phyloP scores from a whole-genome alignment of 2,888 invertebrate genomes.

The Dasysyrphus tricinctus region DNA sequence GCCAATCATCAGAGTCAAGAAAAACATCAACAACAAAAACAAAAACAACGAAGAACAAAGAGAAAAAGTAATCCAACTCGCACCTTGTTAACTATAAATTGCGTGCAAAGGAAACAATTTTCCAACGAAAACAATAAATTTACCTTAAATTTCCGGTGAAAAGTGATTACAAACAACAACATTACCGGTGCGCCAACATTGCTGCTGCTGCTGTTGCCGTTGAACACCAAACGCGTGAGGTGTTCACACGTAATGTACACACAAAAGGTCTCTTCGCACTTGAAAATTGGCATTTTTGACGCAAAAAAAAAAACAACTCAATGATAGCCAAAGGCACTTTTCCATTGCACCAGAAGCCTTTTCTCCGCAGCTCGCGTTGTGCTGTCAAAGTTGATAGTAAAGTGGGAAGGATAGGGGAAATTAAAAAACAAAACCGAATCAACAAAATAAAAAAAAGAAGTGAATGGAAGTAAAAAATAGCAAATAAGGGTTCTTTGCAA shows the following conservation, averaged over 20 bases:
- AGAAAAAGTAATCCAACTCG: constrained; percentile 16
- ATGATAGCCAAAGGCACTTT: constrained; percentile 68
- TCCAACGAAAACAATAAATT: constrained; percentile 73
- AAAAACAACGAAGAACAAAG: not conserved
- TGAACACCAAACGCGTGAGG: constrained; percentile 33
- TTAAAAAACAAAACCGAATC: constrained; percentile 11
- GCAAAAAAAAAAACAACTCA: constrained; percentile 54
- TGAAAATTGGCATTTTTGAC: constrained; percentile 53
- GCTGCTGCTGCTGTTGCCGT: constrained; percentile 14
- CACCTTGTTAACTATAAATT: constrained; percentile 61
- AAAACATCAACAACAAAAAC: not conserved
- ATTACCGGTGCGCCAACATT: constrained; percentile 30
- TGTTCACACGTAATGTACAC: constrained; percentile 49
- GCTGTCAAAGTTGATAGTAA: not conserved
- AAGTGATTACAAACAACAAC: constrained; percentile 74
- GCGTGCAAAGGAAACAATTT: constrained; percentile 73
- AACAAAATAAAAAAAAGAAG: not conserved
- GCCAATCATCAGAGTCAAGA: constrained; percentile 18
- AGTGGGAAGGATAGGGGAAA: constrained; percentile 4
- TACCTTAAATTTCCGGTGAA: constrained; percentile 74
- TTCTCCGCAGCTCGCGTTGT: not conserved
- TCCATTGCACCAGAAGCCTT: constrained; percentile 14
- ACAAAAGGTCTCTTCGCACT: constrained; percentile 46
- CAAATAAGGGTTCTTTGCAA: constrained; percentile 40
- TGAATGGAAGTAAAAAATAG: not conserved